Conservation (phyloP, 2,797 vertebrate species). For the Netta rufina region DNA sequence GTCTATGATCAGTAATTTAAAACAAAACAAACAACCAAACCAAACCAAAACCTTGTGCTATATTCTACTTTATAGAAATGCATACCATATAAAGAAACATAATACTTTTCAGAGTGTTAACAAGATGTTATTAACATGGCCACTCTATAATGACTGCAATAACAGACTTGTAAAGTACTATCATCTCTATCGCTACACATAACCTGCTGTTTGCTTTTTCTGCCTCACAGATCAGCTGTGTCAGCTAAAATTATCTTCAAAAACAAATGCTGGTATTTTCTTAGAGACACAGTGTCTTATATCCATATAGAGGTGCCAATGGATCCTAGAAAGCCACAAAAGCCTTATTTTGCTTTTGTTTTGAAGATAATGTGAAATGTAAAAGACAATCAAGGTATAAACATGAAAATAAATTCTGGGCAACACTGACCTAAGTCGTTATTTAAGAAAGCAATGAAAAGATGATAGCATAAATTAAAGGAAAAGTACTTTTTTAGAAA, state of each 20-base stretch:
- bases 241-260: constrained; percentile 1
- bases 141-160: neutral
- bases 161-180: neutral
- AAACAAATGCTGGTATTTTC: neutral
- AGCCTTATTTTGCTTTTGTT: neutral
- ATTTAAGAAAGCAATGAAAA: neutral
- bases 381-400: neutral
- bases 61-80: neutral
- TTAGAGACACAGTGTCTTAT: neutral
- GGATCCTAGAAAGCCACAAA: neutral
- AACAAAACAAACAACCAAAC: too few relatives aligned
- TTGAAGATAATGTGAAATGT: accelerated
- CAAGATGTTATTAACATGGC: too few relatives aligned
- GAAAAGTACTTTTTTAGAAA: neutral
- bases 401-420: neutral
- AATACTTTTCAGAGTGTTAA: neutral
- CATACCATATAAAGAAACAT: neutral
- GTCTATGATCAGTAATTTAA: neutral
- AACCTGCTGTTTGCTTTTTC: neutral
- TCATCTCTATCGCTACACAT: neutral
- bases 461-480: neutral
- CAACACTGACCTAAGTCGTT: neutral
- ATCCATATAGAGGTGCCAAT: neutral
- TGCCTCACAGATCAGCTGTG: neutral
- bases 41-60: too few relatives aligned